A percentile compares a stretch with the other conserved stretches of the same genome.
Conservation (phyloP, 1,140 invertebrate species). For the Apolygus lucorum region DNA sequence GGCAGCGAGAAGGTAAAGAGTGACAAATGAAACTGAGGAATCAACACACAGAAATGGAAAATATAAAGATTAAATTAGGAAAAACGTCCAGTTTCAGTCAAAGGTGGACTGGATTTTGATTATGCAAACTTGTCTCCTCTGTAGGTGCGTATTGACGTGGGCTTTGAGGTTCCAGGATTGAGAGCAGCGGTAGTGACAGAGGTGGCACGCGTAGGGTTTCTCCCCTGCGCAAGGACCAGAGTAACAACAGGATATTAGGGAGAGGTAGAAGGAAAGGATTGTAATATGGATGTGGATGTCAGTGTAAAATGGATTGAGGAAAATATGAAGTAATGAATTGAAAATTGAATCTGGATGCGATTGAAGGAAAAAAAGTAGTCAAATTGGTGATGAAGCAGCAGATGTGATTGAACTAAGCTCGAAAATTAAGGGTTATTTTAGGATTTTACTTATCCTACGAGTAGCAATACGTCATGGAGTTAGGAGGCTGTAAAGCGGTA, state of each 20-base stretch:
- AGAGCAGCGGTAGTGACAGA: slow-evolving; percentile 37
- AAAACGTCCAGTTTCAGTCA: no score
- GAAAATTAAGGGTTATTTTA: no score
- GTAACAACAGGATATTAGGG: neutral
- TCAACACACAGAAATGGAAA: neutral
- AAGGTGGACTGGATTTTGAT: neutral
- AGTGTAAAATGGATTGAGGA: neutral
- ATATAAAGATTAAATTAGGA: neutral
- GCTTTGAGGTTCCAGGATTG: slow-evolving; percentile 14
- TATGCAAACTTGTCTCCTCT: neutral
- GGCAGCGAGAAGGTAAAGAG: neutral
- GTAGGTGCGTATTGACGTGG: neutral
- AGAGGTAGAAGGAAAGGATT: neutral
- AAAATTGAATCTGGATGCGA: no score
- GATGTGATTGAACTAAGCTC: no score
- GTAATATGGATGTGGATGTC: neutral
- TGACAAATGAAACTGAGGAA: neutral
- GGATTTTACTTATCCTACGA: no score
- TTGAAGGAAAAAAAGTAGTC: no score
- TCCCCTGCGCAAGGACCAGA: slow-evolving; percentile 36
- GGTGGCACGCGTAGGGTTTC: slow-evolving; percentile 44
- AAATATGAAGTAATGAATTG: neutral
- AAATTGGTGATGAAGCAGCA: no score
- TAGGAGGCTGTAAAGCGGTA: no score
- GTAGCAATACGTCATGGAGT: no score